Percentiles rank a stretch among this genome's conserved stretches.
These are phyloP conservation scores for Prolemur simus DNA, from an alignment of 2,113 vertebrate species.

Conservation along the genomic window DNA sequence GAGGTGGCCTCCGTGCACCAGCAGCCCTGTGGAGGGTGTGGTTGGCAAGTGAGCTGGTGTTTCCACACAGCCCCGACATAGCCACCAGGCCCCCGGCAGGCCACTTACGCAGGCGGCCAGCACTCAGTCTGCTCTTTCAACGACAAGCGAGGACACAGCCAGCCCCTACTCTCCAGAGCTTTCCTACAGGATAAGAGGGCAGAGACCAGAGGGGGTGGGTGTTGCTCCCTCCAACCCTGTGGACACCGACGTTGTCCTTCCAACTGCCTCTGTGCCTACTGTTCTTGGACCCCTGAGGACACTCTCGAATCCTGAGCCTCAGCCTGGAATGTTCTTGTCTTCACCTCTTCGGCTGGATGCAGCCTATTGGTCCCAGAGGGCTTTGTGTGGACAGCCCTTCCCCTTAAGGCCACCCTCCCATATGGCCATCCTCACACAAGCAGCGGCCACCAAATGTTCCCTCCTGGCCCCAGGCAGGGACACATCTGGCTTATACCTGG, in stretches of 20 bases:
- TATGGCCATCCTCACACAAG: neutral
- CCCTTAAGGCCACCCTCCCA: accelerated
- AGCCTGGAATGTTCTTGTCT: neutral
- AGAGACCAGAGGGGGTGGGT: neutral
- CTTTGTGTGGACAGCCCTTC: neutral
- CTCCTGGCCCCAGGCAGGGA: neutral
- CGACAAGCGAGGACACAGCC: neutral
- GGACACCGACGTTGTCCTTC: neutral
- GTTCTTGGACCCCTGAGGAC: neutral
- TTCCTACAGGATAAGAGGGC: neutral
- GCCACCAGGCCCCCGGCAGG: neutral
- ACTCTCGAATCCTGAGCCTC: neutral
- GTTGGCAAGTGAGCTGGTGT: neutral
- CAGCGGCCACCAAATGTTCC: neutral
- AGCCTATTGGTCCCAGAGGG: neutral
- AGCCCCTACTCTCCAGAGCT: neutral
- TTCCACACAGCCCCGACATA: accelerated
- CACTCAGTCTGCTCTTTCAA: neutral
- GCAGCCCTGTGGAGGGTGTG: neutral
- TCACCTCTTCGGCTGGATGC: neutral
- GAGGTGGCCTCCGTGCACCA: too few relatives aligned
- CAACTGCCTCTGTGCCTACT: neutral
- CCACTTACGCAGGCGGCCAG: neutral
- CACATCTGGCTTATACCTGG: neutral
- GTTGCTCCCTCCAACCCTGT: neutral